Percentiles rank a stretch among this genome's conserved stretches.
Evolutionary conservation across 2,888 invertebrate species (phyloP).

Genomic region (Archips crataeganus): DNA sequence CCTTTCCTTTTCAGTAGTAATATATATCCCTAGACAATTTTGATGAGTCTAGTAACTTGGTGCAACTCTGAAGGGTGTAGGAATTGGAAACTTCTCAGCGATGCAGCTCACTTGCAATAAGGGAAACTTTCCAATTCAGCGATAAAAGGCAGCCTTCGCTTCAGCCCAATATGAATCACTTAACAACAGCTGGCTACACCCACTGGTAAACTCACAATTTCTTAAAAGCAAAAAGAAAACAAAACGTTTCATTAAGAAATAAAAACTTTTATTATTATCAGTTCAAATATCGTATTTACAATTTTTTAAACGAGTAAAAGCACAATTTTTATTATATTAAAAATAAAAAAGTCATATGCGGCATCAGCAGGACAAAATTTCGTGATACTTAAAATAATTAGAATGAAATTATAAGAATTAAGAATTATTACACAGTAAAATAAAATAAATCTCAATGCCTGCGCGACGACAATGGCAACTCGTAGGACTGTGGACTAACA

Average conservation of each 20-base stretch:
- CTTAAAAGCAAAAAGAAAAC: conserved; percentile 52
- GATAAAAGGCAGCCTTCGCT: conserved; percentile 20
- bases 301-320: conserved; percentile 84
- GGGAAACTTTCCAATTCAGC: conserved; percentile 18
- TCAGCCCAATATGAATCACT: conserved; percentile 21
- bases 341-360: conserved; percentile 52
- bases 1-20: no score
- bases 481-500: conserved; percentile 64
- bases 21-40: no score
- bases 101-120: neutral
- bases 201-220: neutral
- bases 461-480: conserved; percentile 66
- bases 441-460: conserved; percentile 68
- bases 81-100: conserved; percentile 9
- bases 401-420: conserved; percentile 65
- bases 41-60: no score
- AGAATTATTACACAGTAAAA: conserved; percentile 64
- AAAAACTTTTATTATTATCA: conserved; percentile 86
- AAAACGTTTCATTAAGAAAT: conserved; percentile 78
- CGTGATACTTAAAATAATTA: conserved; percentile 48
- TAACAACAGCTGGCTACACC: conserved; percentile 20
- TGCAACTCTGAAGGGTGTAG: neutral
- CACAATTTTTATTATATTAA: conserved; percentile 80
- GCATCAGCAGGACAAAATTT: conserved; percentile 23
- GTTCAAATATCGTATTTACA: conserved; percentile 87